Conservation (phyloP, 1,140 invertebrate genomes). For the Pararge aegeria region DNA sequence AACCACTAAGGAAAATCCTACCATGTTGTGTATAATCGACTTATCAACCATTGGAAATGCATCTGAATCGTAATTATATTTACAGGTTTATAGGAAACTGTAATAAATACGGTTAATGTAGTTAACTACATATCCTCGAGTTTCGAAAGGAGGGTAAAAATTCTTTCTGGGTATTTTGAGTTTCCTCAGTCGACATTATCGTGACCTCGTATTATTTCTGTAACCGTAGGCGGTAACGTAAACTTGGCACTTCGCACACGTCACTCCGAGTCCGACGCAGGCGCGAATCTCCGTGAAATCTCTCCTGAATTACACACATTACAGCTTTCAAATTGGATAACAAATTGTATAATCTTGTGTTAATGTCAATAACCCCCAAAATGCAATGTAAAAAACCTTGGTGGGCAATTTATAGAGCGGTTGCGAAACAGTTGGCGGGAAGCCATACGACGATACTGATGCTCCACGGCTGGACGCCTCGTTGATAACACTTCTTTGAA, state of each 20-base stretch:
- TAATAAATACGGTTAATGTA: neutral
- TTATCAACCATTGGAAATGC: no score
- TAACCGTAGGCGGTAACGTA: conserved; percentile 55
- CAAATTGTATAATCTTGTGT: conserved; percentile 55
- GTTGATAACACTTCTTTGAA: conserved; percentile 49
- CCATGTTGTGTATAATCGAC: no score
- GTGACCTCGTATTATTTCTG: conserved; percentile 69
- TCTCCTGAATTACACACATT: conserved; percentile 40
- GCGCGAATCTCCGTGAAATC: conserved; percentile 32
- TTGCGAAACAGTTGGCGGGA: conserved; percentile 69
- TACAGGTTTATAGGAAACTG: neutral
- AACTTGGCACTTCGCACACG: conserved; percentile 65
- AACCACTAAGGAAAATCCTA: no score
- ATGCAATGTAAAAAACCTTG: conserved; percentile 67
- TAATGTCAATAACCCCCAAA: conserved; percentile 76
- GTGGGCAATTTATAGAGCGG: conserved; percentile 60
- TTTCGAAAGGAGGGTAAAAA: neutral
- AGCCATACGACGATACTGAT: conserved; percentile 44
- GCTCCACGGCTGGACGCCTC: conserved; percentile 31
- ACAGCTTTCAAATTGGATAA: conserved; percentile 50
- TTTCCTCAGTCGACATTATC: conserved; percentile 46
- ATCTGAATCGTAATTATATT: neutral
- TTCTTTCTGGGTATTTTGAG: conserved; percentile 31
- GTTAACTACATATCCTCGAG: neutral
- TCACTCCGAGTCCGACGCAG: conserved; percentile 33